Conservation (phyloP, 2,888 invertebrate species). For the Leptopilina drosophilae region DNA sequence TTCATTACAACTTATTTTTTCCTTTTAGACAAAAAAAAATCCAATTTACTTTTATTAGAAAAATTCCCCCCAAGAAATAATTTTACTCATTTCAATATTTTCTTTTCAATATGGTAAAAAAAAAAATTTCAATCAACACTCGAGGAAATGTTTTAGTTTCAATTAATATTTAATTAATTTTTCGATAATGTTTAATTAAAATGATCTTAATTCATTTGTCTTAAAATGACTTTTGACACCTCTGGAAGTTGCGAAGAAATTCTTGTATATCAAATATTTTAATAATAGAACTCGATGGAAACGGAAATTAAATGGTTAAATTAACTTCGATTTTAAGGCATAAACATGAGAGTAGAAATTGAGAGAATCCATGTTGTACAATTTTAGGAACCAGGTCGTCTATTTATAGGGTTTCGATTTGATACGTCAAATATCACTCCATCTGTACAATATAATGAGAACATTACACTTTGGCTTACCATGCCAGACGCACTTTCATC, state of each 20-base stretch:
- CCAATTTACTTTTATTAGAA: not conserved
- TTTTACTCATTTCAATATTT: no score
- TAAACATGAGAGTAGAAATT: not conserved
- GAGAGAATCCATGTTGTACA: not conserved
- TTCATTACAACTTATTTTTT: not conserved
- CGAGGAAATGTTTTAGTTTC: no score
- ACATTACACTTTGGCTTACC: not conserved
- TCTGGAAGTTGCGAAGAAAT: no score
- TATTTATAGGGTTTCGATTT: constrained; percentile 48
- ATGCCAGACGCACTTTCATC: constrained; percentile 19
- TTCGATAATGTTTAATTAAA: no score
- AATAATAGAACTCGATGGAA: not conserved
- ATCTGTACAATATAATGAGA: constrained; percentile 17
- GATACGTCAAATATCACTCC: constrained; percentile 48
- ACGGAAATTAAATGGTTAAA: not conserved
- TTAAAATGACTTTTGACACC: no score
- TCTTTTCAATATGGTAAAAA: no score
- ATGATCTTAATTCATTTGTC: no score
- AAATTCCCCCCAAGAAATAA: no score
- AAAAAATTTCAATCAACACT: no score
- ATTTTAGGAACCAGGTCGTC: constrained; percentile 48
- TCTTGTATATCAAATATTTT: not conserved
- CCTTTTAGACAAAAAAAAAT: not conserved
- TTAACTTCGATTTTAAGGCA: not conserved
- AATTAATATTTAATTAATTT: no score